Evolutionary conservation across 2,888 invertebrate genomes (phyloP).

Genomic region (Mycalesis mineus): DNA sequence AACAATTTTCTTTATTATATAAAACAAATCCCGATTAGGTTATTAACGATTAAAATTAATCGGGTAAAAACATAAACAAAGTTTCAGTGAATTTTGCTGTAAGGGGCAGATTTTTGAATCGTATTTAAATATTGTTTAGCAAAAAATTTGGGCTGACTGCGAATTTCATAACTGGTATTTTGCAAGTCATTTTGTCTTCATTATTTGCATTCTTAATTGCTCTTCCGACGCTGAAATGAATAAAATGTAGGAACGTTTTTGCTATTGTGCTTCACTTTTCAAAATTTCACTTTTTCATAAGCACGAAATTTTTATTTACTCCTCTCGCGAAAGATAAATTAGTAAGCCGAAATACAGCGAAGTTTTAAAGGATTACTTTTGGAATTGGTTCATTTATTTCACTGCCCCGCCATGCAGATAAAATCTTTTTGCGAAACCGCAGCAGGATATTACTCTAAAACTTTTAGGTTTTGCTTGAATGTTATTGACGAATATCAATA

Average conservation of each 20-base stretch:
- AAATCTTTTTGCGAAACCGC: neutral
- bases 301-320: neutral
- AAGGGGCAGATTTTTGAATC: too few species aligned
- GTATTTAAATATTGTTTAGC: too few species aligned
- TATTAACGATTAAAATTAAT: too few species aligned
- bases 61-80: too few species aligned
- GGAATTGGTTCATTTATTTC: slow-evolving; percentile 14
- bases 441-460: neutral
- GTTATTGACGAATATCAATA: neutral
- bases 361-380: slow-evolving; percentile 12
- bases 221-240: slow-evolving; percentile 7
- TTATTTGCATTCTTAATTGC: slow-evolving; percentile 3
- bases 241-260: slow-evolving; percentile 9
- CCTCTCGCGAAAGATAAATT: slow-evolving; percentile 8
- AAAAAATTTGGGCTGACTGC: neutral
- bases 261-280: neutral
- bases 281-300: slow-evolving; percentile 3
- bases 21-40: too few species aligned
- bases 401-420: neutral
- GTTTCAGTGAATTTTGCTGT: too few species aligned
- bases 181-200: neutral
- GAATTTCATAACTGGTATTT: neutral
- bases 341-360: slow-evolving; percentile 3
- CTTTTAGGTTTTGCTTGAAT: neutral
- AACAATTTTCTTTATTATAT: too few species aligned